phyloP scores from a whole-genome alignment of 2,113 vertebrate genomes.

The Trinectes maculatus region DNA sequence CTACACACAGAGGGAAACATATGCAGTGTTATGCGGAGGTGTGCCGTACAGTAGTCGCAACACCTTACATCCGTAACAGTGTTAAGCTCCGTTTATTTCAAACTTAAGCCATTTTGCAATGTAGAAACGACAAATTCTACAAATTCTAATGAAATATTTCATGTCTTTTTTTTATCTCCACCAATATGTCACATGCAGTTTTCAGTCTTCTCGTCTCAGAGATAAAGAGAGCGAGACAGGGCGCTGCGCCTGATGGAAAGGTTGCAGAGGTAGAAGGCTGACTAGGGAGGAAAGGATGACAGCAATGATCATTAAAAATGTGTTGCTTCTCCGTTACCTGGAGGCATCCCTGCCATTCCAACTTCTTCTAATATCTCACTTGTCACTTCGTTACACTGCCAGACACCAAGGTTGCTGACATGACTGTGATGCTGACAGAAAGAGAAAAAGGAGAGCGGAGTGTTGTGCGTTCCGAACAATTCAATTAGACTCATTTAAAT shows the following conservation, averaged over 20 bases:
- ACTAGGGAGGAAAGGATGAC: constrained; percentile 75
- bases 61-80: constrained; percentile 59
- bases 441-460: constrained; percentile 20
- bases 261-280: constrained; percentile 75
- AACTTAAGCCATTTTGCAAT: constrained; percentile 57
- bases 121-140: constrained; percentile 60
- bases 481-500: constrained; percentile 63
- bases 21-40: constrained; percentile 66
- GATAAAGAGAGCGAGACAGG: constrained; percentile 62
- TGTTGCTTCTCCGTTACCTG: constrained; percentile 79
- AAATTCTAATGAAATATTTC: constrained; percentile 52
- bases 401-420: constrained; percentile 91
- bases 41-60: constrained; percentile 71
- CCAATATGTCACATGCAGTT: constrained; percentile 56
- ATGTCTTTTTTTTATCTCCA: constrained; percentile 48
- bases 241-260: constrained; percentile 68
- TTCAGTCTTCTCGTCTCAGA: constrained; percentile 50
- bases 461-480: constrained; percentile 44
- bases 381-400: constrained; percentile 94
- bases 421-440: constrained; percentile 89
- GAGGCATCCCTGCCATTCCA: constrained; percentile 88
- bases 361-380: constrained; percentile 95
- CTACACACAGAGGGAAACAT: constrained; percentile 66
- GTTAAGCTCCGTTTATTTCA: constrained; percentile 61
- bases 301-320: constrained; percentile 80